Percentiles rank a stretch among this genome's conserved stretches.
Conservation (phyloP, 2,797 vertebrate genomes). For the Hypotaenidia philippensis region DNA sequence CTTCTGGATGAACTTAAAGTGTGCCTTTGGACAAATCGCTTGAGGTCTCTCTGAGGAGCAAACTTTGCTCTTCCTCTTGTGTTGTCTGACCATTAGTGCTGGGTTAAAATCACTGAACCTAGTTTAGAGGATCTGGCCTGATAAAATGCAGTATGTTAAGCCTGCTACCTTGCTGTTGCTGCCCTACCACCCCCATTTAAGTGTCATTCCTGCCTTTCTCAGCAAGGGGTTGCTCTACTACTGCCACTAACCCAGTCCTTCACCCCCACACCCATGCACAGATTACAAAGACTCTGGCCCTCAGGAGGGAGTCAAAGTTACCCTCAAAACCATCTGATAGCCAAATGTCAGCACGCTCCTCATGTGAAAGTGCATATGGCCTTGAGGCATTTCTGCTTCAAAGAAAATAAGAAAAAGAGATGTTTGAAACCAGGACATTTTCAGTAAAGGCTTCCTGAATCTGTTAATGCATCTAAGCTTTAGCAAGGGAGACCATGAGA, state of each 20-base stretch:
- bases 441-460: background rate
- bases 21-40: background rate
- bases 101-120: background rate
- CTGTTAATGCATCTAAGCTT: background rate
- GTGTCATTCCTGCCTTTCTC: background rate
- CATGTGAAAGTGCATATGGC: background rate
- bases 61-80: background rate
- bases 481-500: background rate
- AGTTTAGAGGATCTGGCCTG: fast-evolving
- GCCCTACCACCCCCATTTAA: background rate
- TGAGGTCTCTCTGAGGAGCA: background rate
- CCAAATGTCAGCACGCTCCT: background rate
- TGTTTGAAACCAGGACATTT: background rate
- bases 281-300: background rate
- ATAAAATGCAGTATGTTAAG: background rate
- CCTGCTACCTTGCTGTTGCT: background rate
- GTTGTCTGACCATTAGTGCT: background rate
- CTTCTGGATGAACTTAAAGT: background rate
- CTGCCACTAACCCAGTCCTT: background rate
- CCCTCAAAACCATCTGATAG: background rate
- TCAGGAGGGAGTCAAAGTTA: background rate
- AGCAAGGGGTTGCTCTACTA: background rate
- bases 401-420: background rate
- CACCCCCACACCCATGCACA: background rate
- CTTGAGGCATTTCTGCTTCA: background rate